These are phyloP conservation scores for Anhinga rufa DNA, from an alignment of 2,113 vertebrate genomes.

Conservation along the genomic window DNA sequence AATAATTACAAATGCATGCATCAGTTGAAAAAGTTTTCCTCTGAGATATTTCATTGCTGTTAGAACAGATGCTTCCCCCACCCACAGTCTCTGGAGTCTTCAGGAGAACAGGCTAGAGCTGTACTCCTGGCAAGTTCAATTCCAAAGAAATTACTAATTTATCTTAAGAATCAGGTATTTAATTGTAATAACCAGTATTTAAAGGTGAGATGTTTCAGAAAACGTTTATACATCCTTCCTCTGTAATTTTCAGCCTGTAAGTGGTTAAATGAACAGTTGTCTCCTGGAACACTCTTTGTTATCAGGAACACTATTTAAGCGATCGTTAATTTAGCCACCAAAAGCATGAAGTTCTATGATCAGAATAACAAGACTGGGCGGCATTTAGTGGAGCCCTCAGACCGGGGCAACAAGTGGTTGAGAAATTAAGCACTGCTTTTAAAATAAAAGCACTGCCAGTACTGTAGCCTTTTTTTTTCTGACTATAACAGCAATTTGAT, in stretches of 20 bases:
- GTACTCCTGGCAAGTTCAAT: not conserved
- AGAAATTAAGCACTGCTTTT: not conserved
- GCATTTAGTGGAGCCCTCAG: not conserved
- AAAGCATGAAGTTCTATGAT: not conserved
- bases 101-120: not conserved
- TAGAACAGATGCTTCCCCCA: conserved; percentile 56
- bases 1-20: conserved; percentile 46
- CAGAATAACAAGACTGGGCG: not conserved
- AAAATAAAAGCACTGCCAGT: not conserved
- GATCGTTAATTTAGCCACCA: not conserved
- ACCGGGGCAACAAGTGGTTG: not conserved
- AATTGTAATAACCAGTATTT: not conserved
- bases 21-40: conserved; percentile 63
- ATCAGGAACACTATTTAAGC: not conserved
- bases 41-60: conserved; percentile 24
- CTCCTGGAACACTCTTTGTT: not conserved
- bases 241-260: not conserved
- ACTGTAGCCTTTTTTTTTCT: not conserved
- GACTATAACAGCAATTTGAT: not conserved
- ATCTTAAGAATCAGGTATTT: not conserved
- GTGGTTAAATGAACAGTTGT: not conserved
- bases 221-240: not conserved
- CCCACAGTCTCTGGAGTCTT: conserved; percentile 34
- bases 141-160: not conserved
- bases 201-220: not conserved